These are phyloP conservation scores for Dicyrtoma fusca DNA, from an alignment of 2,888 invertebrate genomes.

Conservation along the genomic window DNA sequence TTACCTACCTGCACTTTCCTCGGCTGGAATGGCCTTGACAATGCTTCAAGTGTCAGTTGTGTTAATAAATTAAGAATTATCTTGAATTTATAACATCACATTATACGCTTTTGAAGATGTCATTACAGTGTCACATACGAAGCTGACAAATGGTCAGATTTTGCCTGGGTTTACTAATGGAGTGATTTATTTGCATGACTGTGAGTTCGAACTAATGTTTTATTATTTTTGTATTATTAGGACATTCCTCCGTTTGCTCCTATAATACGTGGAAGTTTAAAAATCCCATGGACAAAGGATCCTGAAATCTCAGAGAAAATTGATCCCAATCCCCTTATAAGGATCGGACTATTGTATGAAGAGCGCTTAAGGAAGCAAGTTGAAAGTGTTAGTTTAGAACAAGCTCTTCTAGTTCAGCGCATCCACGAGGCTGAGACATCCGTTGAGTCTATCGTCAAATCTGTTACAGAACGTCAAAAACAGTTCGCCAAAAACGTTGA, in stretches of 20 bases:
- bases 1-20: too few relatives aligned
- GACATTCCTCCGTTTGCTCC: conserved; percentile 90
- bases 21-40: too few relatives aligned
- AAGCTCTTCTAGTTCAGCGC: conserved; percentile 72
- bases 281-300: conserved; percentile 78
- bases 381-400: conserved; percentile 78
- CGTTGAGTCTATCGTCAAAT: conserved; percentile 69
- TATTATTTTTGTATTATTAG: conserved; percentile 61
- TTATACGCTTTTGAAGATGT: too few relatives aligned
- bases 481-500: conserved; percentile 84
- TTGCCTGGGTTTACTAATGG: too few relatives aligned
- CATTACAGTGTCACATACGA: too few relatives aligned
- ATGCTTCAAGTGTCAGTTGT: too few relatives aligned
- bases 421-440: conserved; percentile 79
- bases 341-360: conserved; percentile 79
- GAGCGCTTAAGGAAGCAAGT: conserved; percentile 82
- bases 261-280: conserved; percentile 85
- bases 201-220: too few relatives aligned
- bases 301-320: conserved; percentile 82
- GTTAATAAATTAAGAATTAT: too few relatives aligned
- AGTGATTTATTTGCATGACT: too few relatives aligned
- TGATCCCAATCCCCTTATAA: conserved; percentile 71
- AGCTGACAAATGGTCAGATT: too few relatives aligned
- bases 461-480: conserved; percentile 79
- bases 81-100: too few relatives aligned